A percentile compares a stretch with the other conserved stretches of the same genome.
Conservation (phyloP, 64 coral and sea anemone genomes). For the Acropora yongei region DNA sequence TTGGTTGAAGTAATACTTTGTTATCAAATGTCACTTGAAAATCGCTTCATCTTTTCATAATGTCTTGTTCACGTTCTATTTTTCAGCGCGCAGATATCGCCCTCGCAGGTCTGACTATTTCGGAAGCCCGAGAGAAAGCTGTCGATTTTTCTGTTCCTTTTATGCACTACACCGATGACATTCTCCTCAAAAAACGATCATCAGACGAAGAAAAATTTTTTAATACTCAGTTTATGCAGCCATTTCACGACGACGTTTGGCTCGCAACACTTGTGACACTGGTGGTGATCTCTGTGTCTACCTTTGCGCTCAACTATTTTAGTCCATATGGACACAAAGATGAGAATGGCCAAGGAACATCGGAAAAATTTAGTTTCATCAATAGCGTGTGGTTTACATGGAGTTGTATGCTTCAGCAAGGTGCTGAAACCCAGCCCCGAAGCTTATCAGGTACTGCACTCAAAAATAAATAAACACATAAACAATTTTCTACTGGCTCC, state of each 20-base stretch:
- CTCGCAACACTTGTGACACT: slow-evolving; percentile 31
- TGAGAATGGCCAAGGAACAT: slow-evolving; percentile 24
- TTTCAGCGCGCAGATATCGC: slow-evolving; percentile 55
- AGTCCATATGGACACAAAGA: slow-evolving; percentile 66
- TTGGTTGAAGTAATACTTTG: no score
- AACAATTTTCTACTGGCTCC: no score
- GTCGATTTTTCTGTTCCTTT: slow-evolving; percentile 60
- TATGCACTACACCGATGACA: slow-evolving; percentile 66
- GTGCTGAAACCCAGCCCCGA: slow-evolving; percentile 39
- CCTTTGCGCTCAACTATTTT: slow-evolving; percentile 59
- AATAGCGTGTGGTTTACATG: slow-evolving; percentile 81
- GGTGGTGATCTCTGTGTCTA: slow-evolving; percentile 11
- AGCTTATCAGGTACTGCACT: slow-evolving; percentile 59
- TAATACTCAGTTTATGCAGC: slow-evolving; percentile 52
- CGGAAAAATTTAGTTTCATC: slow-evolving; percentile 51
- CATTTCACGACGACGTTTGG: slow-evolving; percentile 64
- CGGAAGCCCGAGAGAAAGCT: slow-evolving; percentile 45
- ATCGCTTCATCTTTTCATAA: no score
- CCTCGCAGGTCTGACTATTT: slow-evolving; percentile 36
- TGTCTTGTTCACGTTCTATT: background rate
- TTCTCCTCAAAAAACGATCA: slow-evolving; percentile 42
- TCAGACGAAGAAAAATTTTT: background rate
- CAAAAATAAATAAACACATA: no score
- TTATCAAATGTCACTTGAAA: no score
- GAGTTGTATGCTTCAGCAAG: slow-evolving; percentile 78